Conservation (phyloP, 2,888 invertebrate genomes). For the Clunio marinus region DNA sequence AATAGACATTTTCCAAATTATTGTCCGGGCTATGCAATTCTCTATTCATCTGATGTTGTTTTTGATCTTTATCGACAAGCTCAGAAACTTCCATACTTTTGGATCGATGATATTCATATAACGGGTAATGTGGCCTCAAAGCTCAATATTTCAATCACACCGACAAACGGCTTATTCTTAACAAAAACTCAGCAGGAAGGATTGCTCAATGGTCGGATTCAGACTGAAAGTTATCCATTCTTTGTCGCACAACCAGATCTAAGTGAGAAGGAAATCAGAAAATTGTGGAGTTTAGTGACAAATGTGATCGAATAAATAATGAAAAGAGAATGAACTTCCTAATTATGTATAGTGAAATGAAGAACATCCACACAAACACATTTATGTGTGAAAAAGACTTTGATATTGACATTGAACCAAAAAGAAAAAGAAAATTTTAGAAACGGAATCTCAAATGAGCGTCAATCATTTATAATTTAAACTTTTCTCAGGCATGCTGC, state of each 20-base stretch:
- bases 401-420: no score
- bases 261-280: not conserved
- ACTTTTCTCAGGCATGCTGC: no score
- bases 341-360: no score
- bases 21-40: conserved; percentile 68
- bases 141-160: conserved; percentile 54
- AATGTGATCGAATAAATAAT: no score
- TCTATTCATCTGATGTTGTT: conserved; percentile 63
- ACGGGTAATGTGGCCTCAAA: conserved; percentile 62
- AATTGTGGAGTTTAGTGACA: conserved; percentile 21
- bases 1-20: conserved; percentile 65
- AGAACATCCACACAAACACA: no score
- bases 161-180: conserved; percentile 48
- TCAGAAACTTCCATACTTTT: conserved; percentile 64
- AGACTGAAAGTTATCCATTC: not conserved
- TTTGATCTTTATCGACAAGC: conserved; percentile 58
- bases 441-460: no score
- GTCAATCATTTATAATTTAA: no score
- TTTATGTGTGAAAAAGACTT: no score
- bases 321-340: no score
- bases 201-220: conserved; percentile 42
- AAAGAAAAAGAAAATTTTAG: no score
- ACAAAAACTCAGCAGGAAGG: conserved; percentile 44
- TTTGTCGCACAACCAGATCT: conserved; percentile 24
- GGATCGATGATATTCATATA: conserved; percentile 79